These are phyloP conservation scores for Channa argus DNA, from an alignment of 2,113 vertebrate species.

Conservation along the genomic window DNA sequence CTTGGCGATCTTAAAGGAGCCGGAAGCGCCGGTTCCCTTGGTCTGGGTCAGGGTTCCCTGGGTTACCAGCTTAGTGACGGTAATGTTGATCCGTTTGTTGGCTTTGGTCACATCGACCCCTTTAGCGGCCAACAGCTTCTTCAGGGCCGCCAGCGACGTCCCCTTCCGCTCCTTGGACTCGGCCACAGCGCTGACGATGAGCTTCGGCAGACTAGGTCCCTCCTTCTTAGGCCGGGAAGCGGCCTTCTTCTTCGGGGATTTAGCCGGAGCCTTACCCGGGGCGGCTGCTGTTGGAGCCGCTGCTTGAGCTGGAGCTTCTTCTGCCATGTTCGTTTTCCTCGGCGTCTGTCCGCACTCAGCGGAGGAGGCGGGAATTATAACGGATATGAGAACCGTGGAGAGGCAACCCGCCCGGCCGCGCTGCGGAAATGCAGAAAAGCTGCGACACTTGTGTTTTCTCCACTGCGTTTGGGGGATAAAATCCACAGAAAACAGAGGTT, in stretches of 20 bases:
- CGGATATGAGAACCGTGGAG: conserved; percentile 73
- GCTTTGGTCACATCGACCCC: conserved; percentile 27
- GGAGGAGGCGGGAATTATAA: conserved; percentile 8
- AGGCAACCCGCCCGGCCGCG: background rate
- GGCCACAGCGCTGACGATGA: conserved; percentile 1
- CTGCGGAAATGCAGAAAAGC: background rate
- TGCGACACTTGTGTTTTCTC: conserved; percentile 47
- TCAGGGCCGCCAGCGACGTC: background rate
- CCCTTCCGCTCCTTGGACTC: conserved; percentile 47
- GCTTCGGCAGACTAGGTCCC: background rate
- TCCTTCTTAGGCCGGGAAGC: conserved; percentile 1
- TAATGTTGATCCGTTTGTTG: conserved; percentile 43
- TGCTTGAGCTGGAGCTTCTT: background rate
- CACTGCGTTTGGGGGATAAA: background rate
- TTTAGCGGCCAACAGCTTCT: conserved; percentile 21
- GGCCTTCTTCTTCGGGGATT: conserved; percentile 44
- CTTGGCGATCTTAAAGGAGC: conserved; percentile 47
- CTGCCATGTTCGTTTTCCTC: background rate
- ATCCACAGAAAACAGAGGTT: accelerated
- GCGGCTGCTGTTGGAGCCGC: background rate
- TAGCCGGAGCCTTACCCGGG: conserved; percentile 25
- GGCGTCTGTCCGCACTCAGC: too few relatives aligned
- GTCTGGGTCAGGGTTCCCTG: background rate
- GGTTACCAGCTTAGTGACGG: conserved; percentile 17
- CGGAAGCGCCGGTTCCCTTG: conserved; percentile 45